A percentile compares a stretch with the other conserved stretches of the same genome.
phyloP scores from a whole-genome alignment of 2,113 vertebrate species.

The Psilopogon haemacephalus region DNA sequence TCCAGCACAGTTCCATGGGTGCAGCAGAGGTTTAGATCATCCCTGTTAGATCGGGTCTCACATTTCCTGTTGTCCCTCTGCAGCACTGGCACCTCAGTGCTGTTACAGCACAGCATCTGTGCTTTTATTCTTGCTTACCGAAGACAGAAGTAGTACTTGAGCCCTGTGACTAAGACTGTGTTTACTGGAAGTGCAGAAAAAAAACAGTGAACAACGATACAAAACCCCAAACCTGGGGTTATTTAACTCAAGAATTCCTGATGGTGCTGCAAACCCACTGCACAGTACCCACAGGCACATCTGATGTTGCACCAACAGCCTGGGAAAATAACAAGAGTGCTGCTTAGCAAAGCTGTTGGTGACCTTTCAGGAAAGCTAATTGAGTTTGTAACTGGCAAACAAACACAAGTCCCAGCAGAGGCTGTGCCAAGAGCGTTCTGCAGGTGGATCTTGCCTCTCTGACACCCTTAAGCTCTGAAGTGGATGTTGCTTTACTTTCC shows the following conservation, averaged over 20 bases:
- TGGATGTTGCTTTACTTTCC: conserved; percentile 10
- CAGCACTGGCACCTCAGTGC: not conserved
- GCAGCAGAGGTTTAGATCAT: conserved; percentile 36
- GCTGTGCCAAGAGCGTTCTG: not conserved
- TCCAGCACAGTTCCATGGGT: not conserved
- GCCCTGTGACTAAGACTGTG: not conserved
- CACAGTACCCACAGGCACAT: not conserved
- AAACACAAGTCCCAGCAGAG: not conserved
- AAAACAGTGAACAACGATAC: not conserved
- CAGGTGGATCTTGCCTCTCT: not conserved
- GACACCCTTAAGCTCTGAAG: not conserved
- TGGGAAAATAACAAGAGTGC: not conserved
- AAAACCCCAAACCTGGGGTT: not conserved
- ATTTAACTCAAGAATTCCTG: not conserved
- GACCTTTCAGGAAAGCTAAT: not conserved
- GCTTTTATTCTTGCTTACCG: not conserved
- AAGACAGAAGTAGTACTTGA: not conserved
- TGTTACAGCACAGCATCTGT: not conserved
- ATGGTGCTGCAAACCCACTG: not conserved
- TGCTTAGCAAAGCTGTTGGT: not conserved
- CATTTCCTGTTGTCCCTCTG: not conserved
- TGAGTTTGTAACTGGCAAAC: not conserved
- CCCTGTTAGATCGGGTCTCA: conserved; percentile 24
- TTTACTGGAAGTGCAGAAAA: not conserved
- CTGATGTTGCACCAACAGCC: not conserved